Conservation (phyloP, 1,140 invertebrate species). For the Nautilus pompilius region DNA sequence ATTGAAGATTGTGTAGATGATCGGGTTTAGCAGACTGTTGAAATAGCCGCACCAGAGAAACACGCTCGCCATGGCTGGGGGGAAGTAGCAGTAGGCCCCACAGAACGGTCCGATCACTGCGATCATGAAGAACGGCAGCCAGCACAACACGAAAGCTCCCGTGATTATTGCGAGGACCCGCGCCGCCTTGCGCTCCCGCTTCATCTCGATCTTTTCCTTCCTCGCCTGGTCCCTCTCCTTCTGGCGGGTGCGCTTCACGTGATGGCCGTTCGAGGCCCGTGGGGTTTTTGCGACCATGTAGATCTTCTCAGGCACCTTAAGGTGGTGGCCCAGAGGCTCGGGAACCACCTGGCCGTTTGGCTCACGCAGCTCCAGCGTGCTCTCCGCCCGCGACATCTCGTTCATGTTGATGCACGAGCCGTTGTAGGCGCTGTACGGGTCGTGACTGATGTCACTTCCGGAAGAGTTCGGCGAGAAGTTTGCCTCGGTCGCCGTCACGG, state of each 20-base stretch:
- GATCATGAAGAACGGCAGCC: constrained; percentile 55
- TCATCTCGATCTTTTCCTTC: constrained; percentile 55
- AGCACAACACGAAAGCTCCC: constrained; percentile 53
- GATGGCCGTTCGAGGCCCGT: constrained; percentile 24
- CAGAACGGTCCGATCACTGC: constrained; percentile 48
- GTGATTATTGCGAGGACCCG: constrained; percentile 57
- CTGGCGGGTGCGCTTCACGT: constrained; percentile 25
- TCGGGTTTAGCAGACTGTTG: constrained; percentile 53
- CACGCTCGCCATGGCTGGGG: constrained; percentile 45
- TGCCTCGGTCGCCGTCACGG: constrained; percentile 17
- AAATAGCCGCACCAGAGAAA: constrained; percentile 55
- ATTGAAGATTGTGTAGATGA: constrained; percentile 57
- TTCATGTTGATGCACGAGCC: constrained; percentile 28
- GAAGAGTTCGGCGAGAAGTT: constrained; percentile 23
- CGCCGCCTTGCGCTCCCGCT: constrained; percentile 57
- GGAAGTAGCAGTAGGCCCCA: constrained; percentile 34
- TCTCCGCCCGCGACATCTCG: constrained; percentile 22
- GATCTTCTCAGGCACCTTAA: background rate
- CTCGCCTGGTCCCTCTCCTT: constrained; percentile 34
- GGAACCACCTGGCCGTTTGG: constrained; percentile 10
- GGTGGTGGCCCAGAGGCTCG: background rate
- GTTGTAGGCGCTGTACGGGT: constrained; percentile 35
- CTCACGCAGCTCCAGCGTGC: background rate
- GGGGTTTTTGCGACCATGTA: too few species aligned
- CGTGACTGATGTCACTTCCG: constrained; percentile 41